phyloP scores from a whole-genome alignment of 2,797 vertebrate species.

The Trichosurus vulpecula region DNA sequence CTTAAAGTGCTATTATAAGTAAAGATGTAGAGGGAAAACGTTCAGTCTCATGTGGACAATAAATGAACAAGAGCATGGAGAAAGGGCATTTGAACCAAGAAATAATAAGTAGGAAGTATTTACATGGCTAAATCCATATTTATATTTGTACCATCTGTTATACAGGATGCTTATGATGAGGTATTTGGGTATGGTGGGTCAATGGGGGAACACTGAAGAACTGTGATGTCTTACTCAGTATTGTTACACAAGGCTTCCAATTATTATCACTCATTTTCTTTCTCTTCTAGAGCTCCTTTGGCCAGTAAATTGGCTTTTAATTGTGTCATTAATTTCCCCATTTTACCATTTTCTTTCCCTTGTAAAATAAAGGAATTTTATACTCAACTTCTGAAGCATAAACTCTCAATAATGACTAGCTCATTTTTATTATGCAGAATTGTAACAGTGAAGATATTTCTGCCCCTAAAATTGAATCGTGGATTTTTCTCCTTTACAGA shows the following conservation, averaged over 20 bases:
- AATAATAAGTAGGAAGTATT: background rate
- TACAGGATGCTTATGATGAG: background rate
- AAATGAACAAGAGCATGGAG: slow-evolving; percentile 1
- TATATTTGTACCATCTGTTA: background rate
- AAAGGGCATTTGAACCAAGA: background rate
- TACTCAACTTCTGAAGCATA: slow-evolving; percentile 3
- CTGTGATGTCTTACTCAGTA: background rate
- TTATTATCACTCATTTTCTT: slow-evolving; percentile 14
- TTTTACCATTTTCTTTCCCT: background rate
- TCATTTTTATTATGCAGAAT: slow-evolving; percentile 9
- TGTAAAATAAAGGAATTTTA: slow-evolving; percentile 39
- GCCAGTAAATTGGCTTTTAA: background rate
- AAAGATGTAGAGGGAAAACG: no score
- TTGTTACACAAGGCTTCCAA: background rate
- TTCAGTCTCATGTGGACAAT: background rate
- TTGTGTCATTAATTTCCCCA: slow-evolving; percentile 5
- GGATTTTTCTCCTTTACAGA: background rate
- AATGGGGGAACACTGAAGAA: background rate
- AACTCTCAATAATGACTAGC: slow-evolving; percentile 26
- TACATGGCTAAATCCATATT: background rate
- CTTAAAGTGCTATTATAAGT: no score
- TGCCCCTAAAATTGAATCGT: background rate
- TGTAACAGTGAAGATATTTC: slow-evolving; percentile 2
- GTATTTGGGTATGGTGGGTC: background rate
- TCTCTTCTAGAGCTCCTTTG: slow-evolving; percentile 9